These are phyloP conservation scores for Leptobrachium ailaonicum DNA, from an alignment of 2,113 vertebrate species.

Conservation along the genomic window DNA sequence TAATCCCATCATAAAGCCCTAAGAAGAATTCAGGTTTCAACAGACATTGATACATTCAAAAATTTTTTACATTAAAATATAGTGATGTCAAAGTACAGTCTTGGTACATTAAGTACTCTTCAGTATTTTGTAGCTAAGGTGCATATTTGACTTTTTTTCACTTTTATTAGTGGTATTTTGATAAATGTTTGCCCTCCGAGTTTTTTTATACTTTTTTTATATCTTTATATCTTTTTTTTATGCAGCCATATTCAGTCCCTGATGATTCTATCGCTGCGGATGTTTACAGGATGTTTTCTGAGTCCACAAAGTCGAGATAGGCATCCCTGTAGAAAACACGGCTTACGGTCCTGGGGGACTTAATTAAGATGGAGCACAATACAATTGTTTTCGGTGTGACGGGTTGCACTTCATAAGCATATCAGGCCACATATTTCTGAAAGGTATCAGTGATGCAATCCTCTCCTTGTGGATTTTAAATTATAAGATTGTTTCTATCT, in stretches of 20 bases:
- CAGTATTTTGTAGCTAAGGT: too few species aligned
- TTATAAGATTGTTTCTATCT: conserved; percentile 5
- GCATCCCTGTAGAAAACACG: conserved; percentile 35
- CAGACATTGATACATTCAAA: too few species aligned
- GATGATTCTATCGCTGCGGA: neutral
- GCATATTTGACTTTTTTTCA: too few species aligned
- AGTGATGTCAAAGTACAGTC: too few species aligned
- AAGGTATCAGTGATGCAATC: conserved; percentile 23
- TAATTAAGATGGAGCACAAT: conserved; percentile 57
- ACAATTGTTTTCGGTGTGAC: conserved; percentile 54
- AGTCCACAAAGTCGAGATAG: neutral
- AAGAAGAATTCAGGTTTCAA: too few species aligned
- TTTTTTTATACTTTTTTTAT: neutral
- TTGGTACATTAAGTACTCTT: too few species aligned
- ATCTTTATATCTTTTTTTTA: conserved; percentile 26
- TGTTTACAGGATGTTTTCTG: conserved; percentile 31
- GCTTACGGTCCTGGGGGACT: conserved; percentile 50
- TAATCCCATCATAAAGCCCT: too few species aligned
- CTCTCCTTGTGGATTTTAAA: neutral
- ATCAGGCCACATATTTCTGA: conserved; percentile 18
- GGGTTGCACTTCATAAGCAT: conserved; percentile 35
- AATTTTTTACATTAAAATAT: too few species aligned
- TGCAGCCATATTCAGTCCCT: conserved; percentile 15
- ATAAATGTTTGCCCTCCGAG: too few species aligned
- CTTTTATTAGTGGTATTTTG: too few species aligned